Evolutionary conservation across 2,888 invertebrate genomes (phyloP).

Genomic region (Cylindroiulus punctatus): DNA sequence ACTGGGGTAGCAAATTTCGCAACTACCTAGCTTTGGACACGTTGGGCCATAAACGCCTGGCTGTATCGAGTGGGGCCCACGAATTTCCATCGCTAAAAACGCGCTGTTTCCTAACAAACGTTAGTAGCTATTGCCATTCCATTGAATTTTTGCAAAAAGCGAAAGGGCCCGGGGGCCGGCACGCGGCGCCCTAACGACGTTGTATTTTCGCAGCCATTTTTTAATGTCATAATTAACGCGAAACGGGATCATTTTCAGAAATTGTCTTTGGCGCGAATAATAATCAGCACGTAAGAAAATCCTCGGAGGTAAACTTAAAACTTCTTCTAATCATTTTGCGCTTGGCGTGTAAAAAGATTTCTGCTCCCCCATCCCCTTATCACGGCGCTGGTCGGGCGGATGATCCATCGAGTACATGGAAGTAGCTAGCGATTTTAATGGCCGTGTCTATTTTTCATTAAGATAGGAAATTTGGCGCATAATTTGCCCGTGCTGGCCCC

Average conservation of each 20-base stretch:
- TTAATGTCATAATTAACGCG: conserved; percentile 28
- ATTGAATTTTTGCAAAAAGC: not conserved
- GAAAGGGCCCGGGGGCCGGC: not conserved
- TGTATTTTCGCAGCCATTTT: conserved; percentile 17
- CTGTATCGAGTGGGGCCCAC: too few relatives aligned
- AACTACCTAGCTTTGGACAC: too few relatives aligned
- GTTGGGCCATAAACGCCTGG: too few relatives aligned
- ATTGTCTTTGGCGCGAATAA: conserved; percentile 23
- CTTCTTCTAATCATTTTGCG: conserved; percentile 28
- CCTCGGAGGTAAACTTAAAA: conserved; percentile 38
- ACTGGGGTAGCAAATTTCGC: too few relatives aligned
- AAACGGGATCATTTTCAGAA: conserved; percentile 29
- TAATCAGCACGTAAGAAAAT: conserved; percentile 36
- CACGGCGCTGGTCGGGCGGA: not conserved
- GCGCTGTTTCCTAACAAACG: too few relatives aligned
- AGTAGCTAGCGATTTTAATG: not conserved
- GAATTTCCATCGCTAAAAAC: too few relatives aligned
- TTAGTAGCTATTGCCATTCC: not conserved
- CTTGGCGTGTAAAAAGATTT: conserved; percentile 16
- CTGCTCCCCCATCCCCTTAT: not conserved
- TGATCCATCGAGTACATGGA: conserved; percentile 4
- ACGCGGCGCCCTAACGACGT: not conserved
- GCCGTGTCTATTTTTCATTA: conserved; percentile 34
- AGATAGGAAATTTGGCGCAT: conserved; percentile 23
- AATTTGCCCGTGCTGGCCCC: conserved; percentile 29